Percentiles rank a stretch among this genome's conserved stretches.
phyloP scores from a whole-genome alignment of 2,888 invertebrate genomes.

The Antheraea assamensis region DNA sequence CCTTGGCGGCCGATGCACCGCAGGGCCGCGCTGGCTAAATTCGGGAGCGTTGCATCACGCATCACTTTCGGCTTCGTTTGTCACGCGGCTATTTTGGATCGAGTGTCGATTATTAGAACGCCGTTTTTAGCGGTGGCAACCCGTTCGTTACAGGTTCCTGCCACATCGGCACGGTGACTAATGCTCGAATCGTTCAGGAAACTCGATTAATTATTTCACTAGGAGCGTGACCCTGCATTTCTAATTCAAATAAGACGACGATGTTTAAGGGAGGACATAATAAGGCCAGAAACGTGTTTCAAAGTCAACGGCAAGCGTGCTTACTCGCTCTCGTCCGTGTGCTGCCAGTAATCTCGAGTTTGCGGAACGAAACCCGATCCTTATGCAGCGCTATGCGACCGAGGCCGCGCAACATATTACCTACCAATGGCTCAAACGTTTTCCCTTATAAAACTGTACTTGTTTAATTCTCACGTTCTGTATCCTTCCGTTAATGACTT shows the following conservation, averaged over 20 bases:
- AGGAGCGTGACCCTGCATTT: slow-evolving; percentile 63
- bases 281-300: slow-evolving; percentile 1
- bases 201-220: slow-evolving; percentile 57
- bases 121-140: slow-evolving; percentile 68
- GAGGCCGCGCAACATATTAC: slow-evolving; percentile 48
- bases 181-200: slow-evolving; percentile 56
- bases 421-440: background rate
- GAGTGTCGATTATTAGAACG: slow-evolving; percentile 79
- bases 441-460: background rate
- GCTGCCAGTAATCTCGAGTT: slow-evolving; percentile 71
- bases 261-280: slow-evolving; percentile 41
- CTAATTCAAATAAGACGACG: slow-evolving; percentile 64
- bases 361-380: slow-evolving; percentile 79
- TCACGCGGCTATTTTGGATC: slow-evolving; percentile 78
- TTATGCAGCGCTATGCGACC: slow-evolving; percentile 66
- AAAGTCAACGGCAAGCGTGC: background rate
- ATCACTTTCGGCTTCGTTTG: slow-evolving; percentile 81
- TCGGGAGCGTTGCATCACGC: slow-evolving; percentile 79
- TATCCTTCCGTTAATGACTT: background rate
- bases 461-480: background rate
- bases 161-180: slow-evolving; percentile 58
- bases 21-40: slow-evolving; percentile 71
- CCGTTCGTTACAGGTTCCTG: slow-evolving; percentile 44
- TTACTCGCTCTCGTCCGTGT: slow-evolving; percentile 16
- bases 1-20: slow-evolving; percentile 74